Base-by-base conservation (phyloP, 2,797 vertebrate genomes). In the Cyprinella venusta region DNA sequence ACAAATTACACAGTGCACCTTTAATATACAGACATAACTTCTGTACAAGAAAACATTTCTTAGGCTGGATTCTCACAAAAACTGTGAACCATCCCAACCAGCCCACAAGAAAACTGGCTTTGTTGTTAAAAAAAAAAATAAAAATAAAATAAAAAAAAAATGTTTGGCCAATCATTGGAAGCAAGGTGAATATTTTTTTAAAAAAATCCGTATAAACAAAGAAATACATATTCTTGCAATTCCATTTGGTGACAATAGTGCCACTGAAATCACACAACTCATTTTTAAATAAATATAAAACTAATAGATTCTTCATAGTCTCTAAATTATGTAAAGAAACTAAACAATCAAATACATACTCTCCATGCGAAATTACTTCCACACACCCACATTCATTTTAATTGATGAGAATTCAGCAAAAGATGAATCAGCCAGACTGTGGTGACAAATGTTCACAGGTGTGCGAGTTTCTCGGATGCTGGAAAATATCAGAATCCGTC, bases 371-470 rank as follows among this genome's bases (percentile, higher is more conserved):
- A 67, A 65, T 33, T 21, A 38, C 42, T 50, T 50, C 21, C 26
- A 56, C 13, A 36, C 19, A 26, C 33, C 33, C 79, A 26, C 21
- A 65, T 18, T n/a, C 42, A 64, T 36, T 54, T 74, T 45, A 82
- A 59, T 30, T 67, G 72, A 76, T 45, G 81, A 68, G 50, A 56
- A 42, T 59, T 54, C n/a, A 38, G 69, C n/a, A 76, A 54, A 65
- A 79, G 68, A 68, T 76, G 80, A 85, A 81, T 76, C 68, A 77
- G 84, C 61, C 80, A 67, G 71, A 76, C 48, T 67, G 54, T 18
- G 61, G 12, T 59, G 81, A 68, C 24, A 76, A 76, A 82, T 76
- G 50, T 76, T 59, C 81, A 67, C 72, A 76, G 81, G 61, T 82
- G 71, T 82, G 24, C 1, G 16, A 42, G 48, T 68, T 40, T 70